phyloP scores from a whole-genome alignment of 2,888 invertebrate genomes.

The Drosophila infuscata region DNA sequence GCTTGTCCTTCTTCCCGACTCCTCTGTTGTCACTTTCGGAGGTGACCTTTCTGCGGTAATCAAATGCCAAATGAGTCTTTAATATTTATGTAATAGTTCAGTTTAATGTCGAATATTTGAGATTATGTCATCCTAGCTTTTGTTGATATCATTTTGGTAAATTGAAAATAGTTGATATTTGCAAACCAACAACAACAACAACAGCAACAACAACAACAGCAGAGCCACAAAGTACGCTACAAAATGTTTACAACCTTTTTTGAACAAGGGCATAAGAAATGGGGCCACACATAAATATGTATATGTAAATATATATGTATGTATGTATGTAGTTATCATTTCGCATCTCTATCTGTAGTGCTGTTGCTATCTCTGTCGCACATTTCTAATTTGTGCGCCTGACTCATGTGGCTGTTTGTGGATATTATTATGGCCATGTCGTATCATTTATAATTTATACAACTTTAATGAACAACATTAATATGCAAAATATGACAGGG shows the following conservation, averaged over 20 bases:
- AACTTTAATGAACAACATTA: conserved; percentile 79
- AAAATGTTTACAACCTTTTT: conserved; percentile 28
- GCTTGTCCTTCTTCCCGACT: neutral
- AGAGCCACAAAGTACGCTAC: conserved; percentile 20
- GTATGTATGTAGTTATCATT: neutral
- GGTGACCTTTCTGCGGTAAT: neutral
- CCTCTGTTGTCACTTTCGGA: neutral
- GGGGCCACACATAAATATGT: neutral
- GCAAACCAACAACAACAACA: conserved; percentile 15
- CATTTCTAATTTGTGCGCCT: conserved; percentile 6
- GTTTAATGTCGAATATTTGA: conserved; percentile 3
- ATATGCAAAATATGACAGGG: conserved; percentile 69
- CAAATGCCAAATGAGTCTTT: conserved; percentile 5
- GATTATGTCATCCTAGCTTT: conserved; percentile 40
- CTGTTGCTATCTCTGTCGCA: conserved; percentile 1
- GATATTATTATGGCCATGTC: conserved; percentile 39
- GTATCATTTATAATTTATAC: conserved; percentile 75
- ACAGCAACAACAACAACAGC: neutral
- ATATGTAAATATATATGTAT: neutral
- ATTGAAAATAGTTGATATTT: conserved; percentile 38
- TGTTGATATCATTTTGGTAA: conserved; percentile 26
- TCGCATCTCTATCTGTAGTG: neutral
- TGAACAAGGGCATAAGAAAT: conserved; percentile 31
- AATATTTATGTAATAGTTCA: conserved; percentile 27
- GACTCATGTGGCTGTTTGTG: conserved; percentile 29